phyloP scores from a whole-genome alignment of 1,140 invertebrate genomes.

The Leptopilina clavipes region DNA sequence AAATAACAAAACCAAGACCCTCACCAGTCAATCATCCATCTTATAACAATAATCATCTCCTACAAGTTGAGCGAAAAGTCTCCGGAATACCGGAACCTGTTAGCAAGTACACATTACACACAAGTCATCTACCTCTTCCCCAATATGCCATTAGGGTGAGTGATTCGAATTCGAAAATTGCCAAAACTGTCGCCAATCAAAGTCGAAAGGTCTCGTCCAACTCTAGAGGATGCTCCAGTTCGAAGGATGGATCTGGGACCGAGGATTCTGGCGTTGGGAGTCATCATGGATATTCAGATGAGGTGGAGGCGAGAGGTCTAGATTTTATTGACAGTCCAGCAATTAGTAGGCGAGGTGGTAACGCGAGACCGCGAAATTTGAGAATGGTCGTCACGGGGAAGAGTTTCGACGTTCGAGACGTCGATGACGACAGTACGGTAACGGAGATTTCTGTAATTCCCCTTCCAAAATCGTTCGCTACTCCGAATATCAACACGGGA shows the following conservation, averaged over 20 bases:
- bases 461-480: conserved; percentile 72
- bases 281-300: conserved; percentile 69
- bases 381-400: conserved; percentile 77
- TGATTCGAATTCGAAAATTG: conserved; percentile 79
- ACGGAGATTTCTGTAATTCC: conserved; percentile 77
- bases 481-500: conserved; percentile 64
- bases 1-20: conserved; percentile 52
- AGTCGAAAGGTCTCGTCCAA: conserved; percentile 71
- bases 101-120: conserved; percentile 82
- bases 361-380: conserved; percentile 74
- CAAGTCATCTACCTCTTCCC: conserved; percentile 82
- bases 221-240: conserved; percentile 62
- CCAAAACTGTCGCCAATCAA: conserved; percentile 83
- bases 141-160: conserved; percentile 81
- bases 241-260: conserved; percentile 75
- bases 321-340: conserved; percentile 55
- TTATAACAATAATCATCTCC: conserved; percentile 45
- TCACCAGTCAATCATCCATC: conserved; percentile 56
- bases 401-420: conserved; percentile 78
- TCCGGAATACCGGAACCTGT: conserved; percentile 62
- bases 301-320: conserved; percentile 51
- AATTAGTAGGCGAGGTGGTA: conserved; percentile 63
- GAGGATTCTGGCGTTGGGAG: conserved; percentile 81
- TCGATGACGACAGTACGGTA: conserved; percentile 77
- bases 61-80: conserved; percentile 50